These are phyloP conservation scores for Pheosia gnoma DNA, from an alignment of 2,888 invertebrate species.

Conservation along the genomic window DNA sequence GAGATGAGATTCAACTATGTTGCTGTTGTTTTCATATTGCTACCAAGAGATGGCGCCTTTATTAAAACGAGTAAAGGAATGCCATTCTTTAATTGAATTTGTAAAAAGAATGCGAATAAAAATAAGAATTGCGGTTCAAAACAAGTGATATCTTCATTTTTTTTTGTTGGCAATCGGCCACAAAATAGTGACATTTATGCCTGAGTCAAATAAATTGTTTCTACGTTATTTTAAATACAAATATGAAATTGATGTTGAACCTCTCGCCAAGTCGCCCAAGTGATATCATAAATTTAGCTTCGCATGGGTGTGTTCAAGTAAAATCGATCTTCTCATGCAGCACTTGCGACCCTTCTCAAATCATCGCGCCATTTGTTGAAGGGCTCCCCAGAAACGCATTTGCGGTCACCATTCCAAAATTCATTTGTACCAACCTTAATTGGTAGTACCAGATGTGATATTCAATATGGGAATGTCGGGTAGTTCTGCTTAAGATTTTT, in stretches of 20 bases:
- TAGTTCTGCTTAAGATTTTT: not conserved
- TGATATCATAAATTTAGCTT: not conserved
- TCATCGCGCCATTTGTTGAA: slow-evolving; percentile 1
- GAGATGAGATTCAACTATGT: slow-evolving; percentile 27
- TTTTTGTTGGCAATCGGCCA: no score
- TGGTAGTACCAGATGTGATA: slow-evolving; percentile 1
- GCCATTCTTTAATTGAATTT: not conserved
- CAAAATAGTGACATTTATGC: no score
- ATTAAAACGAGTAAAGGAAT: slow-evolving; percentile 8
- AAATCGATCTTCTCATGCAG: not conserved
- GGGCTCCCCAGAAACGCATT: not conserved
- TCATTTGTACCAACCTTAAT: slow-evolving; percentile 1
- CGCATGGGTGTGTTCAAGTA: not conserved
- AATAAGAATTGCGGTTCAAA: no score
- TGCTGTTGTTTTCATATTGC: slow-evolving; percentile 21
- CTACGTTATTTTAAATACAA: no score
- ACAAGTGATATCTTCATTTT: no score
- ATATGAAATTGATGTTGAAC: no score
- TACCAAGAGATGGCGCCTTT: slow-evolving; percentile 27
- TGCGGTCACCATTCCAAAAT: not conserved
- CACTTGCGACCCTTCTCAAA: not conserved
- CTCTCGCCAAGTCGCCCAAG: not conserved
- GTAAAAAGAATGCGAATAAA: no score
- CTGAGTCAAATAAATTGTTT: no score
- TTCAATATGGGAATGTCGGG: not conserved